Base-by-base conservation (phyloP, 2,113 vertebrate species). In the Cheirogaleus medius region DNA sequence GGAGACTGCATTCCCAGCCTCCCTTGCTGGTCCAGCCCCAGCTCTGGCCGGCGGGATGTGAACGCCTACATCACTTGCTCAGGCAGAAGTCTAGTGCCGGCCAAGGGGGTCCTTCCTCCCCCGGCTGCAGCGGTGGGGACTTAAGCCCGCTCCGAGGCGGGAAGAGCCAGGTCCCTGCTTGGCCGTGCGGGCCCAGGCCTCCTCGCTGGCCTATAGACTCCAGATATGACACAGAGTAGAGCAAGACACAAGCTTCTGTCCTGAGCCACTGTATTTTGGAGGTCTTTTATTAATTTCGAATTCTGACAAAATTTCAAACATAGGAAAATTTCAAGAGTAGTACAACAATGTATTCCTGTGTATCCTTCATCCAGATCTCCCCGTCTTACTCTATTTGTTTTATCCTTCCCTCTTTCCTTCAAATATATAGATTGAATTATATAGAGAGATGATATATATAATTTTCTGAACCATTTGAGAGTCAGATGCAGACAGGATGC, bases 1-100 rank as follows among this genome's bases (percentile, higher is more conserved):
- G 1, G 42, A 44, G 2, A 0, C 34, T 37, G 17, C 29, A 11
- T 12, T 44, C 4, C 23, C 18, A 0, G 4, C 21, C 21, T 34
- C 58, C 39, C 29, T 37, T 29, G 63, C 39, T 15, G 8, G 54
- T 82, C 66, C 23, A 7, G 49, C 60, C 42, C 27, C n/a, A 85
- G 34, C 23, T 37, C 64, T 4, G 5, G 44, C 17, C 37, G 17
- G 2, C 2, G 1, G 27, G 29, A 15, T 5, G 6, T n/a, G n/a
- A 13, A 18, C 58, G 34, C n/a, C 44, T 39, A 14, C 11, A 13
- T 37, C 34, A 4, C 32, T 8, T 78, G 39, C 56, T 64, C 56
- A 74, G 11, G 20, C 12, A 34, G 39, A 63, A 66, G 18, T 34
- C 49, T 12, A 1, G 3, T 29, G 3, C 76, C 12, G 1, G 3